These are phyloP conservation scores for Chrysogorgia sp. DNA, from an alignment of 92 coral and sea anemone species.

Conservation along the genomic window DNA sequence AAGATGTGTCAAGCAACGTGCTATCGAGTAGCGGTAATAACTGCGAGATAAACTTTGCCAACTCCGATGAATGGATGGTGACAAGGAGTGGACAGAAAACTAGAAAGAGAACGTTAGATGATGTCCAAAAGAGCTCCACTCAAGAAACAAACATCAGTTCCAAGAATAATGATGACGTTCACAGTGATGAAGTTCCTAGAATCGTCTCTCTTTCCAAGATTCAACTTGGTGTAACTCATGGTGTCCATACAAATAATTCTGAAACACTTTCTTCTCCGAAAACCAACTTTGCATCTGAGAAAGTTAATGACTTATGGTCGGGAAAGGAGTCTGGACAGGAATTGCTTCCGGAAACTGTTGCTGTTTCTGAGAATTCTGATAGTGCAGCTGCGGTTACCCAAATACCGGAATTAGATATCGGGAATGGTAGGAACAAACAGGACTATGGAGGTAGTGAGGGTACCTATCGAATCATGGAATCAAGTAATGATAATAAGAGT, in stretches of 20 bases:
- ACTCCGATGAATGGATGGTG: background rate
- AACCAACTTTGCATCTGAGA: background rate
- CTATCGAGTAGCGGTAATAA: background rate
- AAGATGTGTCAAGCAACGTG: background rate
- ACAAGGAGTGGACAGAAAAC: background rate
- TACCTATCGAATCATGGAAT: too few species aligned
- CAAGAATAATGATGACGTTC: background rate
- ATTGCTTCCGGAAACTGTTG: too few species aligned
- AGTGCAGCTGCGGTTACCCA: too few species aligned
- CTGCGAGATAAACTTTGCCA: too few species aligned
- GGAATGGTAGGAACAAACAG: too few species aligned
- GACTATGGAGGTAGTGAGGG: too few species aligned
- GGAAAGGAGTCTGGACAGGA: too few species aligned
- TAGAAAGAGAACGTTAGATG: background rate
- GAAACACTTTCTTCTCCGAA: background rate
- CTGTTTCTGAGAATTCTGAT: too few species aligned
- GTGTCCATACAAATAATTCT: background rate
- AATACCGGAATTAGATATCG: too few species aligned
- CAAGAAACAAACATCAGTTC: background rate
- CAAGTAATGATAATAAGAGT: background rate
- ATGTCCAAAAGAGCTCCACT: background rate
- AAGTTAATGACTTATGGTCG: background rate
- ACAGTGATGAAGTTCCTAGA: constrained; percentile 2
- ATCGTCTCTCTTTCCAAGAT: background rate
- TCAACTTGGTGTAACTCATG: background rate